Percentiles rank a stretch among this genome's conserved stretches.
Conservation (phyloP, 2,113 vertebrate genomes). For the Coreoperca whiteheadi region DNA sequence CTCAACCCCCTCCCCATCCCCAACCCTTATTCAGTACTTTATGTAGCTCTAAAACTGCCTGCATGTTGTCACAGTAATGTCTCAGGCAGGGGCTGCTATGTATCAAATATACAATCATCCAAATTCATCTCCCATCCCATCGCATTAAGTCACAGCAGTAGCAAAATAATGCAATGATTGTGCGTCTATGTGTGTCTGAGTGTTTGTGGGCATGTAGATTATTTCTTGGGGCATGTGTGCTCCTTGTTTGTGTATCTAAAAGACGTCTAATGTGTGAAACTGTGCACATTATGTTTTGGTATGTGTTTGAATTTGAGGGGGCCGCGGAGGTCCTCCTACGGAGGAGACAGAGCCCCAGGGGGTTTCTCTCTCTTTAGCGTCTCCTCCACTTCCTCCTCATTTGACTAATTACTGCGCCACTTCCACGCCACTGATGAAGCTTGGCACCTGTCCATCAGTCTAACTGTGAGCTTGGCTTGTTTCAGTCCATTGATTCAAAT, state of each 20-base stretch:
- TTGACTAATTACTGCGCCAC: slow-evolving; percentile 79
- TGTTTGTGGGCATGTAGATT: slow-evolving; percentile 24
- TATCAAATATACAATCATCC: slow-evolving; percentile 61
- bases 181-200: slow-evolving; percentile 2
- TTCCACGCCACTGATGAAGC: slow-evolving; percentile 78
- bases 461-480: slow-evolving; percentile 33
- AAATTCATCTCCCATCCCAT: slow-evolving; percentile 60
- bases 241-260: slow-evolving; percentile 32
- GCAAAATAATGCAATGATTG: slow-evolving; percentile 30
- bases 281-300: slow-evolving; percentile 46
- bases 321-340: slow-evolving; percentile 60
- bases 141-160: slow-evolving; percentile 51
- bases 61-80: slow-evolving; percentile 61
- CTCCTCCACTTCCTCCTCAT: slow-evolving; percentile 74
- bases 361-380: slow-evolving; percentile 52
- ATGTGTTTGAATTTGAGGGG: slow-evolving; percentile 53
- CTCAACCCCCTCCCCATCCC: neutral
- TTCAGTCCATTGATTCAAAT: slow-evolving; percentile 50
- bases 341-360: slow-evolving; percentile 69
- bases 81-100: slow-evolving; percentile 45
- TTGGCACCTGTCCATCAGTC: slow-evolving; percentile 81
- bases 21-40: slow-evolving; percentile 42
- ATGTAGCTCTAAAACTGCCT: slow-evolving; percentile 49
- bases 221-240: slow-evolving; percentile 20
- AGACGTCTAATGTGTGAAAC: slow-evolving; percentile 54